Evolutionary conservation across 2,888 invertebrate species (phyloP), one percentile per base, ranked within the genome.

Genomic region (Strigamia maritima): DNA sequence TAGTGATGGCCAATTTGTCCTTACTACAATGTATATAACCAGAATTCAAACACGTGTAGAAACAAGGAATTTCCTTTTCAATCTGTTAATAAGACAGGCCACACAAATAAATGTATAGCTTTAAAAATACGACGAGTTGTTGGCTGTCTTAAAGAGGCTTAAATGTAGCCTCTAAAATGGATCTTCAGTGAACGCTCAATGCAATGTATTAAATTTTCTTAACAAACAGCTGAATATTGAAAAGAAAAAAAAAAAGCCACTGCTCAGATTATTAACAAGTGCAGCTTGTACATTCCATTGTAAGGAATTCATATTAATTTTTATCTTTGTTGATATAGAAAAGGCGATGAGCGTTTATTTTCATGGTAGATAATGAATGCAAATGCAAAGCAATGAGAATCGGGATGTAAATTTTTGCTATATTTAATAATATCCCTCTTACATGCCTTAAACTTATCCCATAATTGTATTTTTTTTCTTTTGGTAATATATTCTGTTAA

Each of bases 191-290:
- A 70, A 70, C 28, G 70, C 70, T 70, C 70, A 70, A 70, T 70
- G 70, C 70, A 70, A 70, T 70, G 70, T 70, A 70, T 70, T 70
- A 70, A 70, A 70, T 70, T 70, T 70, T 70, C 24, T 28, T 70
- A 70, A 28, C 26, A 70, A 28, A 65, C 24, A 19, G 60, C 60
- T 75, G 75, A 31, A 40, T 31, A 2, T 35, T 40, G 12, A 31
- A 31, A 54, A 54, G 19, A 54, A 54, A 54, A 44, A 44, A 44
- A 75, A 75, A 75, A 75, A 40, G 22, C n/a, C 40, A 75, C 75
- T 75, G 35, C 40, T 35, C 35, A 75, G 75, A 35, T 24, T 16
- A 40, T 35, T 40, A 75, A 40, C 14, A 75, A 40, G 75, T 75
- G 75, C 75, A 75, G 75, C 35, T 40, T 75, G 75, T 75, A 40